Evolutionary conservation across 2,888 invertebrate species (phyloP).

Genomic region (Chloroclystis v-ata): DNA sequence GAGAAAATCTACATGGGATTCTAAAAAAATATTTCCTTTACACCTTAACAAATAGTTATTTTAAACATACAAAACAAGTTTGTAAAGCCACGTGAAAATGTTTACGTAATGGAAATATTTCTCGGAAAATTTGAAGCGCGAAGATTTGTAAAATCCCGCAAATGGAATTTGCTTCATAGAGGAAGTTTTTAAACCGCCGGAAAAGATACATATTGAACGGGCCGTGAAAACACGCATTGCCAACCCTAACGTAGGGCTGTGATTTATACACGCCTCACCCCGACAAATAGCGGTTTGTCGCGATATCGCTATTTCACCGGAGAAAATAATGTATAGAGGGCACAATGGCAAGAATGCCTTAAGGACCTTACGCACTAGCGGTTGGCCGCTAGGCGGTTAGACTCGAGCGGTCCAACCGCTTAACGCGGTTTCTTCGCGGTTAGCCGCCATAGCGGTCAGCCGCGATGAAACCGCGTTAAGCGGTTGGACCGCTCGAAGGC

Average conservation of each 20-base stretch:
- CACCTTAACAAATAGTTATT: too few species aligned
- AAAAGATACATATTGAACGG: conserved; percentile 40
- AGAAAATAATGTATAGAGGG: conserved; percentile 60
- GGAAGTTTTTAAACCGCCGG: conserved; percentile 26
- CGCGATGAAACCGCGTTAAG: too few species aligned
- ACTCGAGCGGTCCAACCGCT: too few species aligned
- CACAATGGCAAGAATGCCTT: conserved; percentile 43
- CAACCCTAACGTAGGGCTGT: conserved; percentile 52
- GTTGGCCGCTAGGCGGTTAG: too few species aligned
- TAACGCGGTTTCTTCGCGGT: too few species aligned
- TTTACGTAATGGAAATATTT: conserved; percentile 9
- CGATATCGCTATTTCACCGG: conserved; percentile 64
- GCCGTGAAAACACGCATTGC: conserved; percentile 35
- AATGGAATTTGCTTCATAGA: conserved; percentile 25
- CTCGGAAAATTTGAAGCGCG: conserved; percentile 11
- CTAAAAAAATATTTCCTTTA: too few species aligned
- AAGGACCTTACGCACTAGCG: too few species aligned
- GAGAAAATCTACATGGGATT: too few species aligned
- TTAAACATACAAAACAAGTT: neutral
- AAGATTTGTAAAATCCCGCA: conserved; percentile 26
- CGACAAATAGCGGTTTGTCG: conserved; percentile 75
- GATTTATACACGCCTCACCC: conserved; percentile 65
- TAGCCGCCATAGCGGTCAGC: too few species aligned
- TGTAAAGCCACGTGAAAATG: conserved; percentile 7
- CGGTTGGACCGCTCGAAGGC: too few species aligned